Conservation (phyloP, 2,797 vertebrate genomes). For the Schizopygopsis malacanthus region DNA sequence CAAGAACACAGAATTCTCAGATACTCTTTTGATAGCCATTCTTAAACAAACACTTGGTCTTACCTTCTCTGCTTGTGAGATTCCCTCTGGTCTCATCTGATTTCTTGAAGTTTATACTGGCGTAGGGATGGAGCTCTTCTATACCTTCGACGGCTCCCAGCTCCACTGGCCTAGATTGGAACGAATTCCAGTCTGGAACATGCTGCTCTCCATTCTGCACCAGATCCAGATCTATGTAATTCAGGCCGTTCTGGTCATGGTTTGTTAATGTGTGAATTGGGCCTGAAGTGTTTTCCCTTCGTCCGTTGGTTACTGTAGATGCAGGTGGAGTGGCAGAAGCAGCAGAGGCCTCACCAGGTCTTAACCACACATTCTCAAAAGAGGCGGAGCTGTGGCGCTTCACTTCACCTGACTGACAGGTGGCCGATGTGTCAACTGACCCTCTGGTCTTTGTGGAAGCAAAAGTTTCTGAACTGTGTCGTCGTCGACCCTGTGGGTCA, state of each 20-base stretch:
- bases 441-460: slow-evolving; percentile 75
- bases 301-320: slow-evolving; percentile 48
- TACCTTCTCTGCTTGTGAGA: slow-evolving; percentile 79
- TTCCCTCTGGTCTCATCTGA: slow-evolving; percentile 77
- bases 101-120: slow-evolving; percentile 89
- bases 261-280: slow-evolving; percentile 33
- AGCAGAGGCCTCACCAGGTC: slow-evolving; percentile 69
- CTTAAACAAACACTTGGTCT: slow-evolving; percentile 54
- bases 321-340: not conserved
- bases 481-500: slow-evolving; percentile 81
- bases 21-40: slow-evolving; percentile 8
- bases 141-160: slow-evolving; percentile 71
- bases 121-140: slow-evolving; percentile 83
- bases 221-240: slow-evolving; percentile 89
- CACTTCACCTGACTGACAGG: slow-evolving; percentile 71
- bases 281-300: slow-evolving; percentile 62
- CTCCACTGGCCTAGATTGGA: slow-evolving; percentile 65
- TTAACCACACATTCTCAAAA: slow-evolving; percentile 87
- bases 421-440: slow-evolving; percentile 62
- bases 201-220: slow-evolving; percentile 75
- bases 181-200: slow-evolving; percentile 66
- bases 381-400: slow-evolving; percentile 87
- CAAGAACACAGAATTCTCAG: not conserved
- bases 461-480: slow-evolving; percentile 88
- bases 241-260: slow-evolving; percentile 80